Evolutionary conservation across 2,797 vertebrate genomes (phyloP).

Genomic region (Nyctalus aviator): DNA sequence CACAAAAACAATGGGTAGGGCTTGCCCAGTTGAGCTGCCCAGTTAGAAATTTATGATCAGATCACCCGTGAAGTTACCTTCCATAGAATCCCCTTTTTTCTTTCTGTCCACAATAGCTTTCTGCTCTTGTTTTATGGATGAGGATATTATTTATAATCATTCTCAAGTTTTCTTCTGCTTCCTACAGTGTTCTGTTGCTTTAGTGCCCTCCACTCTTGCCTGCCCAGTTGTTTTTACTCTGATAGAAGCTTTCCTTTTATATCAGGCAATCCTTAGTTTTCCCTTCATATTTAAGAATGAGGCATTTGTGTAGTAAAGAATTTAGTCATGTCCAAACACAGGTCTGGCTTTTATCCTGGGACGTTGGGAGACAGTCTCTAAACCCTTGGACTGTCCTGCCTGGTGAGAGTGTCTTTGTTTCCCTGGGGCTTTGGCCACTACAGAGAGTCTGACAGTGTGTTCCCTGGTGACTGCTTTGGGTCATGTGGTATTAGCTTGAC

Average conservation of each 20-base stretch:
- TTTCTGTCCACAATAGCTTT: neutral
- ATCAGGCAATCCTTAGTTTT: neutral
- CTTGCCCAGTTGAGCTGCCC: neutral
- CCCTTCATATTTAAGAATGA: neutral
- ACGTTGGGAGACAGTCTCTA: neutral
- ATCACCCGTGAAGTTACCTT: neutral
- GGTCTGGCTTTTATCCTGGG: neutral
- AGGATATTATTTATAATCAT: neutral
- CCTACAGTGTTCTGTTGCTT: neutral
- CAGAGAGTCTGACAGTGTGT: neutral
- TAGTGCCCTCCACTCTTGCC: neutral
- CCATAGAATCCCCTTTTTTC: neutral
- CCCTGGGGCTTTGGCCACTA: neutral
- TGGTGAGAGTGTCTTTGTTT: neutral
- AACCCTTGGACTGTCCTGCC: neutral
- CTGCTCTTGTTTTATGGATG: neutral
- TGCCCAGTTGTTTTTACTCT: neutral
- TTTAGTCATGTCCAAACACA: neutral
- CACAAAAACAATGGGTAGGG: neutral
- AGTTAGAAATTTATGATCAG: neutral
- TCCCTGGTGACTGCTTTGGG: neutral
- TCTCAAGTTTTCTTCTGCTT: neutral
- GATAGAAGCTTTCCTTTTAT: neutral
- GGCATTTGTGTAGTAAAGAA: neutral
- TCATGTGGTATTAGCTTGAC: neutral